Evolutionary conservation across 1,140 invertebrate species (phyloP).

Genomic region (Holcopasites calliopsidis): DNA sequence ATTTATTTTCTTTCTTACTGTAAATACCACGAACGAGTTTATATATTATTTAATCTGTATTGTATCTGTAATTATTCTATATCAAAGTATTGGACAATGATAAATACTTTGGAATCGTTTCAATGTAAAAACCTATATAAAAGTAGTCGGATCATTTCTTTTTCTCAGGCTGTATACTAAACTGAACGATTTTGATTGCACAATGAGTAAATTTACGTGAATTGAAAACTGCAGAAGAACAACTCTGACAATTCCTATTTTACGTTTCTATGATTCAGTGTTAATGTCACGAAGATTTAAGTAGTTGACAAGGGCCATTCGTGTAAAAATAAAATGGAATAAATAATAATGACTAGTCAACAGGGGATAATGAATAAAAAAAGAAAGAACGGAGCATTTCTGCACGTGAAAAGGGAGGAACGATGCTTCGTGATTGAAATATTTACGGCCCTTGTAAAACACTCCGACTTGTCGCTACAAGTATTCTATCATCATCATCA

Average conservation of each 20-base stretch:
- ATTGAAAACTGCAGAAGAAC: not conserved
- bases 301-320: slow-evolving; percentile 23
- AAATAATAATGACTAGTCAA: slow-evolving; percentile 35
- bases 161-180: too few relatives aligned
- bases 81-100: too few relatives aligned
- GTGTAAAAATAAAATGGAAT: slow-evolving; percentile 4
- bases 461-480: slow-evolving; percentile 48
- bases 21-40: not conserved
- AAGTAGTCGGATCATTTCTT: too few relatives aligned
- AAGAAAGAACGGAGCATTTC: not conserved
- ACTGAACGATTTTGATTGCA: too few relatives aligned
- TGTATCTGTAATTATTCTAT: not conserved
- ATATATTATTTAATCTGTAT: not conserved
- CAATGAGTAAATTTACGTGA: too few relatives aligned
- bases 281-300: slow-evolving; percentile 9
- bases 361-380: not conserved
- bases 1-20: not conserved
- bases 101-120: too few relatives aligned
- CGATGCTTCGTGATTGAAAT: slow-evolving; percentile 5
- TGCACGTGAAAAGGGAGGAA: slow-evolving; percentile 6
- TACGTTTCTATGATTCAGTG: slow-evolving; percentile 1
- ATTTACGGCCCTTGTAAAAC: slow-evolving; percentile 44
- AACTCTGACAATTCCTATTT: slow-evolving; percentile 9
- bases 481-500: not conserved
- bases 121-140: too few relatives aligned